These are phyloP conservation scores for Drosophila kanapiae DNA, from an alignment of 1,140 invertebrate genomes.

Conservation along the genomic window DNA sequence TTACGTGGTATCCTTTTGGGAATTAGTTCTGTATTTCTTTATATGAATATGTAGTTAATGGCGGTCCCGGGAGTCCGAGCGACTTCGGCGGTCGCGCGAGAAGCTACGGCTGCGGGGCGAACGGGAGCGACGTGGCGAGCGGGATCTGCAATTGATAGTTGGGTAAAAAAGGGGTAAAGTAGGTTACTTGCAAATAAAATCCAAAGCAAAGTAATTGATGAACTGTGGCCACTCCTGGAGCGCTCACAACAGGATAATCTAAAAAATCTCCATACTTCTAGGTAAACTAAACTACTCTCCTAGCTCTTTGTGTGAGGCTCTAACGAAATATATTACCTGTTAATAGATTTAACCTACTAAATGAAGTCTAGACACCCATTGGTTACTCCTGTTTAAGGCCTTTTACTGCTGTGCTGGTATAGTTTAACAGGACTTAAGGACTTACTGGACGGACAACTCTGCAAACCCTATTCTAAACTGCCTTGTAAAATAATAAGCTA, in stretches of 20 bases:
- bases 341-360: not conserved
- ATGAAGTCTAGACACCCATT: not conserved
- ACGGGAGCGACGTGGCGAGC: slow-evolving; percentile 61
- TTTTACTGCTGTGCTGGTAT: not conserved
- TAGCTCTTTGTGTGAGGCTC: not conserved
- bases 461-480: not conserved
- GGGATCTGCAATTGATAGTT: slow-evolving; percentile 55
- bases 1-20: slow-evolving; percentile 31
- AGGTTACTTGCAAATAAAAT: not conserved
- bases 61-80: slow-evolving; percentile 60
- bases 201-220: not conserved
- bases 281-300: not conserved
- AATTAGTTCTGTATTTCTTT: slow-evolving; percentile 9
- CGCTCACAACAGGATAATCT: not conserved
- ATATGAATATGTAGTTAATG: slow-evolving; percentile 35
- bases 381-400: not conserved
- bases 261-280: not conserved
- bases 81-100: slow-evolving; percentile 59
- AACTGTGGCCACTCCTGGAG: not conserved
- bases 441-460: not conserved
- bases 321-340: not conserved
- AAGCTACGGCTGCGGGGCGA: slow-evolving; percentile 66
- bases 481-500: not conserved
- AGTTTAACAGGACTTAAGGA: not conserved
- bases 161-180: not conserved